These are phyloP conservation scores for Echinarachnius parma DNA, from an alignment of 53 echinoderm and acorn worm genomes.

Conservation along the genomic window DNA sequence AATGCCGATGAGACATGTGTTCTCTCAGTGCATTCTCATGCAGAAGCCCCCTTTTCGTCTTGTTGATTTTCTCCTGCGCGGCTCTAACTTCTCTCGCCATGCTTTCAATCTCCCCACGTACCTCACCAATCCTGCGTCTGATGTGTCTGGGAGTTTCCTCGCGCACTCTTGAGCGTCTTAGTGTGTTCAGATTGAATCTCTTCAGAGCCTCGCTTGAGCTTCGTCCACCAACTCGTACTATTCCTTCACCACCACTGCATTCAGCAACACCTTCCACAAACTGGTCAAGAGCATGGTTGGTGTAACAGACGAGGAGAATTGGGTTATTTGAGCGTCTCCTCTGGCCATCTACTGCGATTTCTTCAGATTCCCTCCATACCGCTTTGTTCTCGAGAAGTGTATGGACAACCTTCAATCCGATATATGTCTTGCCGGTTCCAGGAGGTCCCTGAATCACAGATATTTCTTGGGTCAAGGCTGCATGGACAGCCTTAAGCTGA, in stretches of 20 bases:
- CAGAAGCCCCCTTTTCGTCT: slow-evolving; percentile 47
- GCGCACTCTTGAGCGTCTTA: slow-evolving; percentile 19
- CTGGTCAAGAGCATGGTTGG: slow-evolving; percentile 96
- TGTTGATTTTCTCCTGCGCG: slow-evolving; percentile 20
- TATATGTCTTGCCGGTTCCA: slow-evolving; percentile 85
- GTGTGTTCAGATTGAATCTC: slow-evolving; percentile 44
- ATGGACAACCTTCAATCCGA: slow-evolving; percentile 81
- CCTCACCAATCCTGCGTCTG: slow-evolving; percentile 15
- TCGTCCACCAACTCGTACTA: slow-evolving; percentile 80
- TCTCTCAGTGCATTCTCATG: slow-evolving; percentile 28
- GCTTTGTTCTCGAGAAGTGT: slow-evolving; percentile 62
- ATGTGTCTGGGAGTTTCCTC: neutral
- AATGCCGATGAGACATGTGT: slow-evolving; percentile 29
- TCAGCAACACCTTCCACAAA: slow-evolving; percentile 79
- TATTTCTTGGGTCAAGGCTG: slow-evolving; percentile 77
- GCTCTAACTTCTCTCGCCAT: slow-evolving; percentile 34
- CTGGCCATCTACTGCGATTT: neutral
- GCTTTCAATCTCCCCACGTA: slow-evolving; percentile 19
- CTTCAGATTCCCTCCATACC: slow-evolving; percentile 31
- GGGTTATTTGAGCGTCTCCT: slow-evolving; percentile 26
- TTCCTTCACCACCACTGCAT: slow-evolving; percentile 29
- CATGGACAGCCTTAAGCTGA: slow-evolving; percentile 58
- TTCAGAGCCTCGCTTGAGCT: slow-evolving; percentile 64
- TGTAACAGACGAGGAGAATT: slow-evolving; percentile 86
- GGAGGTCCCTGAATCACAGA: slow-evolving; percentile 92